Evolutionary conservation across 2,797 vertebrate species (phyloP).

Genomic region (Hoplostethus atlanticus): DNA sequence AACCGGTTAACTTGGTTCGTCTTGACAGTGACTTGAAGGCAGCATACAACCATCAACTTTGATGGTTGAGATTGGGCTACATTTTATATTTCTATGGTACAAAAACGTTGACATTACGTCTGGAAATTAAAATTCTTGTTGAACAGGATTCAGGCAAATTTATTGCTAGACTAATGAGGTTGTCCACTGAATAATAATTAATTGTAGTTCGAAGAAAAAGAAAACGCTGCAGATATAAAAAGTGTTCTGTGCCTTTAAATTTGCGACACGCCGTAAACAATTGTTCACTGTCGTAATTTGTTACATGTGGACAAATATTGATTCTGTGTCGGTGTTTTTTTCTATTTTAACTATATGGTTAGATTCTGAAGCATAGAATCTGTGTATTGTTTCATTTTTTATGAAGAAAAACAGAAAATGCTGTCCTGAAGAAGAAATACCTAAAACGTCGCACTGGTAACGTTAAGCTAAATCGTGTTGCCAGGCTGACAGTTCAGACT

Average conservation of each 20-base stretch:
- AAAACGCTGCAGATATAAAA: not conserved
- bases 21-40: no score
- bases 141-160: no score
- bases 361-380: fast-evolving
- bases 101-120: no score
- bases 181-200: no score
- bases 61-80: no score
- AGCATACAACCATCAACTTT: no score
- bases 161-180: no score
- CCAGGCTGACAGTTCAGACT: not conserved
- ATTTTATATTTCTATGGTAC: no score
- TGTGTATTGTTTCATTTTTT: not conserved
- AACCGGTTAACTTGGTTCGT: no score
- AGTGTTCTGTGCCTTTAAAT: constrained; percentile 58
- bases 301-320: constrained; percentile 39
- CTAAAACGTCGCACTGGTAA: not conserved
- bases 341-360: not conserved
- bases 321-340: not conserved
- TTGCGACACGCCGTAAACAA: constrained; percentile 71
- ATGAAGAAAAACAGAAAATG: not conserved
- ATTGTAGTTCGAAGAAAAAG: no score
- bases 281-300: constrained; percentile 22
- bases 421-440: not conserved
- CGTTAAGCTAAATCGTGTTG: not conserved
- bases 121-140: no score